phyloP scores from a whole-genome alignment of 1,140 invertebrate genomes.

The Alviniconcha marisindica region DNA sequence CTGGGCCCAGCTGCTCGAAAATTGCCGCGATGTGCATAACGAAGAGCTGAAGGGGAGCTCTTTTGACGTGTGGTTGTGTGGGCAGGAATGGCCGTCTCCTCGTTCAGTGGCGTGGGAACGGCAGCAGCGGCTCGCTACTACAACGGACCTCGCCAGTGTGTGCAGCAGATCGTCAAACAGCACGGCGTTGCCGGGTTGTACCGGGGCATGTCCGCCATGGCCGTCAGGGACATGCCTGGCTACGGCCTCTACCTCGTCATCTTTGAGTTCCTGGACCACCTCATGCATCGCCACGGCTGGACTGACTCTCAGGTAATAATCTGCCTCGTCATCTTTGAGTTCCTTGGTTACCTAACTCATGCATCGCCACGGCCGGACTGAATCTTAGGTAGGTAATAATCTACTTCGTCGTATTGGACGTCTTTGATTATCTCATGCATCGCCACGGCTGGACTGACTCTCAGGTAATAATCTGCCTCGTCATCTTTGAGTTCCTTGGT shows the following conservation, averaged over 20 bases:
- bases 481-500: no score
- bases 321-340: no score
- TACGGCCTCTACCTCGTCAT: slow-evolving; percentile 46
- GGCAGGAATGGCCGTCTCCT: background rate
- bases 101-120: background rate
- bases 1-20: no score
- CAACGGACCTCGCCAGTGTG: background rate
- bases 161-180: background rate
- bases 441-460: slow-evolving; percentile 30
- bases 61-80: slow-evolving; percentile 48
- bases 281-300: slow-evolving; percentile 6
- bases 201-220: slow-evolving; percentile 27
- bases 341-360: no score
- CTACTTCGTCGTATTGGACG: slow-evolving; percentile 43
- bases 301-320: slow-evolving; percentile 30
- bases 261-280: slow-evolving; percentile 34
- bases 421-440: slow-evolving; percentile 9
- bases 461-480: background rate
- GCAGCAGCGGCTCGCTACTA: slow-evolving; percentile 21
- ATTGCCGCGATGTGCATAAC: no score
- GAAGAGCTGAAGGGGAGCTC: no score
- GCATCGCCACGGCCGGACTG: slow-evolving; percentile 41
- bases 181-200: background rate
- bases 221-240: slow-evolving; percentile 39
- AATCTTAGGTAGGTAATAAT: no score